Conservation (phyloP, 2,797 vertebrate genomes). For the Craterocephalus amniculus region DNA sequence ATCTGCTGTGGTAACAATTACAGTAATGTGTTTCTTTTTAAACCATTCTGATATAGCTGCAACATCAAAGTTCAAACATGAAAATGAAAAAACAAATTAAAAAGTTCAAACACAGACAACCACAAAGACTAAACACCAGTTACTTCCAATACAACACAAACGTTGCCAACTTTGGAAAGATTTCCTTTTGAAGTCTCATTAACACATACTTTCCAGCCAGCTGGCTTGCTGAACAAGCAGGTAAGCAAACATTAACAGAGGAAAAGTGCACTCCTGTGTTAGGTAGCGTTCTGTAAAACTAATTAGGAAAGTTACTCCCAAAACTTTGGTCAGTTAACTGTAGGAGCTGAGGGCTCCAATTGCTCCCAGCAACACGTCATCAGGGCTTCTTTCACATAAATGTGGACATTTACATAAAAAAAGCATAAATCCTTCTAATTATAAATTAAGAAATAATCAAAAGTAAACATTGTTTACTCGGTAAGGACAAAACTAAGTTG, state of each 20-base stretch:
- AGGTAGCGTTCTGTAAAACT: not conserved
- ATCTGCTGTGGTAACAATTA: not conserved
- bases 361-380: not conserved
- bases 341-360: not conserved
- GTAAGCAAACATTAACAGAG: not conserved
- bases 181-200: constrained; percentile 12
- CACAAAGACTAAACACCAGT: not conserved
- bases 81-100: too few species aligned
- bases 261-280: constrained; percentile 2
- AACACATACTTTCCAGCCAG: not conserved
- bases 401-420: not conserved
- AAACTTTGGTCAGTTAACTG: not conserved
- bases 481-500: not conserved
- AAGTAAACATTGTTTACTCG: not conserved
- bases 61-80: not conserved
- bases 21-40: not conserved
- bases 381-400: not conserved
- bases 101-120: not conserved
- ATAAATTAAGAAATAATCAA: too few species aligned
- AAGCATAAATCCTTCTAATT: not conserved
- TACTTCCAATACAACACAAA: not conserved
- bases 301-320: not conserved
- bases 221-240: constrained; percentile 1
- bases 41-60: not conserved
- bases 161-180: not conserved